Evolutionary conservation across 2,888 invertebrate genomes (phyloP).

Genomic region (Diaprepes abbreviatus): DNA sequence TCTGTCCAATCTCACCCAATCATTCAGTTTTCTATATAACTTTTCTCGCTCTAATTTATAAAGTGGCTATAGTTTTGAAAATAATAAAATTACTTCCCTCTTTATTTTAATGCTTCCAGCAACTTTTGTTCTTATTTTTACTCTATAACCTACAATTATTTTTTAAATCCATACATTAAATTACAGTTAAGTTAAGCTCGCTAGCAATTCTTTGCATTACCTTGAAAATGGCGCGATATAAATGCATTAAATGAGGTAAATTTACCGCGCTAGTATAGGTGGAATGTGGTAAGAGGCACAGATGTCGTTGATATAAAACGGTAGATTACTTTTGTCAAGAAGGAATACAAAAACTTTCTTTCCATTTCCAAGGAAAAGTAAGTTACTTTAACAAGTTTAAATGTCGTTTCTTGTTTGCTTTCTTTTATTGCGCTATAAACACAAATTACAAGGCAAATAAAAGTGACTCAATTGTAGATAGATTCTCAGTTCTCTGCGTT

Average conservation of each 20-base stretch:
- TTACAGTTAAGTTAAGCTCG: not conserved
- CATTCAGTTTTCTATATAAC: no score
- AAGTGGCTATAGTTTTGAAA: no score
- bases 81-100: no score
- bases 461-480: no score
- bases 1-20: no score
- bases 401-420: no score
- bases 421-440: no score
- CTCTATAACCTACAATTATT: not conserved
- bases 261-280: constrained; percentile 3
- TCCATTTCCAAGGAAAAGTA: not conserved
- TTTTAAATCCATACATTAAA: not conserved
- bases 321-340: constrained; percentile 6
- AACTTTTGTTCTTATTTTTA: not conserved
- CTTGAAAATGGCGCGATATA: constrained; percentile 12
- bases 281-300: not conserved
- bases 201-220: constrained; percentile 12
- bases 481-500: no score
- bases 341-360: not conserved
- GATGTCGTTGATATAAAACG: constrained; percentile 6
- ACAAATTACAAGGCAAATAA: no score
- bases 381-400: not conserved
- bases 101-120: no score
- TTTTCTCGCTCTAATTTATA: no score
- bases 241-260: constrained; percentile 17